Evolutionary conservation across 2,888 invertebrate genomes (phyloP), one percentile per base, ranked within the genome.

Genomic region (Cephus runcator): DNA sequence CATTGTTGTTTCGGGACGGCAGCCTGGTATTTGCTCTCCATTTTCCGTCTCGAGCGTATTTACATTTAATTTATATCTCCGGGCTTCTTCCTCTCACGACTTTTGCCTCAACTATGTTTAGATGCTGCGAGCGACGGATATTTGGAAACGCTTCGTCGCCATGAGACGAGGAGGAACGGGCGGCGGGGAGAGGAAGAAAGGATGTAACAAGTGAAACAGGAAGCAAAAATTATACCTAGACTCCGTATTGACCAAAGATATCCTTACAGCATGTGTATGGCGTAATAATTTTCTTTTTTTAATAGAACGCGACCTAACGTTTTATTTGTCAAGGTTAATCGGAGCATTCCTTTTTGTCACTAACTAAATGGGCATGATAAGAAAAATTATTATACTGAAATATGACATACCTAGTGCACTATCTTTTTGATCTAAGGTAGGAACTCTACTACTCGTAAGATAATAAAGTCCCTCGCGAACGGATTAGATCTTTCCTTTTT

Each of bases 401-500:
- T 56, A 56, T 2, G 56, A 1, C 56, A 9, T 23, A 56, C 23
- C 23, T 23, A 23, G 56, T 23, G 9, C 56, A 56, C 56, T 56
- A 56, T 56, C 56, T 56, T 23, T 56, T 56, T 23, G 23, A 56
- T 23, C 23, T 23, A 56, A 56, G 56, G 9, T 30, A 71, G 34
- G 30, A 15, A 71, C 30, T 71, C 71, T 34, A 23, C 71, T 23
- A 71, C 71, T 30, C 31, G 73, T 77, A 82, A 82, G 79, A 80
- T 81, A 82, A 84, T 80, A 81, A 82, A 81, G 81, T 81, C 82
- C 78, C 81, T 80, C 81, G 79, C 77, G 78, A 79, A 80, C 79
- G 83, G 78, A 87, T 86, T 84, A 85, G 85, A 84, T 87, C 85
- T 86, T 87, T 86, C 84, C 80, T 85, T 84, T 86, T 87, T 87